Evolutionary conservation across 37 sponge, comb jelly and placozoan species (phyloP), one percentile per base, ranked within the genome.

Genomic region (Beroe ovata): DNA sequence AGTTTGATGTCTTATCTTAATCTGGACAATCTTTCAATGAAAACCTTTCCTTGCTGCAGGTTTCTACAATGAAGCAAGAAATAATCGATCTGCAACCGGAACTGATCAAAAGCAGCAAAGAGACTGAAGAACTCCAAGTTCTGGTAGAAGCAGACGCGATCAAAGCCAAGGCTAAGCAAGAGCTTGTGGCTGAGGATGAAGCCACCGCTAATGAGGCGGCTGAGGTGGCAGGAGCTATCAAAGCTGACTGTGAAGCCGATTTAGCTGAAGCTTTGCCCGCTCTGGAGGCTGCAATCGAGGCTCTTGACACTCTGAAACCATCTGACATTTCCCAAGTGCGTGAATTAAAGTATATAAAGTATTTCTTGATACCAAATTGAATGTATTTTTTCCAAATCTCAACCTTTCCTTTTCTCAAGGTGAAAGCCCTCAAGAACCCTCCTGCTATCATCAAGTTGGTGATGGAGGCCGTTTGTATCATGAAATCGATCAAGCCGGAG

Each of bases 11-110:
- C n/a, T n/a, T n/a, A n/a, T n/a, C n/a, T n/a, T n/a, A n/a, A n/a
- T n/a, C n/a, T n/a, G n/a, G n/a, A n/a, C n/a, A n/a, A n/a, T n/a
- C n/a, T n/a, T n/a, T n/a, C n/a, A n/a, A n/a, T n/a, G n/a, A n/a
- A n/a, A n/a, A 19, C 59, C 59, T 58, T 18, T 58, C 59, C 11
- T 18, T 58, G 16, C 18, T 18, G 4, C 69, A 91, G 93, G 97
- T 97, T 71, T 95, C 96, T n/a, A 93, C 94, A n/a, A 99, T 99
- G 99, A 95, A 99, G 60, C 93, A 95, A 54, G 95, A 99, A 59
- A 71, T 99, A 35, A 89, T 64, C 1, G 95, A 93, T n/a, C 92
- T 99, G 8, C 96, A 96, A 71, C 99, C 99, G 60, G 94, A 99
- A 91, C 89, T 99, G 88, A 96, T 95, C 29, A 92, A 99, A 90